Base-by-base conservation (phyloP, 2,113 vertebrate genomes). In the Cettia cetti region DNA sequence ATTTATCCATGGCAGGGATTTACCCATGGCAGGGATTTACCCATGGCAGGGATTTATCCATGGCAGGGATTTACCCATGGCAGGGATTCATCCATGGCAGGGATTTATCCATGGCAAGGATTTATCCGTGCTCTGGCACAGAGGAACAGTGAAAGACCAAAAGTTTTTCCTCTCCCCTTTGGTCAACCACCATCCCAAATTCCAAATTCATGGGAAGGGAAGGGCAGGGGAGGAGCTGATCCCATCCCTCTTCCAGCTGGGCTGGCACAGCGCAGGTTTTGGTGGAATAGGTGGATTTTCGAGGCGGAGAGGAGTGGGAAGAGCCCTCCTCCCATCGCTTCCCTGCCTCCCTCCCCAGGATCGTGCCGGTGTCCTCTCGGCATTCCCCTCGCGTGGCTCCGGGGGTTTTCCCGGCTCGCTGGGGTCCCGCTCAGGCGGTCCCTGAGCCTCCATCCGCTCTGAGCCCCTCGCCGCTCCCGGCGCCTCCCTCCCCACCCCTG, bases 361-460 rank as follows among this genome's bases (percentile, higher is more conserved):
- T 33, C 47, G 17, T 56, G 33, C 2, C 86, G 31, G 28, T 4
- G 9, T 18, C 9, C 52, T 31, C 20, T 8, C 6, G 15, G 13
- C 40, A 22, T 44, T 56, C 35, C 65, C 47, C 9, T 7, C 8
- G 23, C 13, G 15, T 1, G 1, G 44, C 59, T 54, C 57, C 16
- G 1, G 24, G 50, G 13, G 44, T 53, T 91, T 70, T 74, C 89
- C 92, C 72, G 74, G 60, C 72, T 65, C 92, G 57, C 65, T 40
- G 44, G 35, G 35, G 86, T 57, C 59, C 92, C 91, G 97, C 56
- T 56, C 91, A 92, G 96, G 79, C 8, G 27, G 20, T 97, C 80
- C 95, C 93, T 15, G 20, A 82, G 95, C 14, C 47, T 91, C 77
- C 8, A 47, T 11, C 57, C n/a, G 16, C 93, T 80, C 77, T n/a